Conservation (phyloP, 2,888 invertebrate genomes). For the Synergus laeviventris region DNA sequence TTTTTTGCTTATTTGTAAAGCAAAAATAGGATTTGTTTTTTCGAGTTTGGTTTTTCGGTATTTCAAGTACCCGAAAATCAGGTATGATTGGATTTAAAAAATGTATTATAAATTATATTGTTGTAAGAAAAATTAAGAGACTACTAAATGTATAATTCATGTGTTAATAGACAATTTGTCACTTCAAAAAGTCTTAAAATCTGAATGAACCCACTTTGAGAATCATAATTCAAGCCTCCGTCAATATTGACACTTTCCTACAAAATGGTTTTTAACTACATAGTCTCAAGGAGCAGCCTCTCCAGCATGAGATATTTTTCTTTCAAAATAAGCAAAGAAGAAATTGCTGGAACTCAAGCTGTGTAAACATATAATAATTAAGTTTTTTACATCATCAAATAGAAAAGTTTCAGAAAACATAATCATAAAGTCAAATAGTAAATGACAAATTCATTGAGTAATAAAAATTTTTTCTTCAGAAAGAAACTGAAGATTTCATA, state of each 20-base stretch:
- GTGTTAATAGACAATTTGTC: background rate
- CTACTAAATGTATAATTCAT: background rate
- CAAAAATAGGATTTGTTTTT: no score
- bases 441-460: no score
- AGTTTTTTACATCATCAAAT: background rate
- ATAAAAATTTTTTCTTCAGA: background rate
- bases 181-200: background rate
- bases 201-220: background rate
- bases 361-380: background rate
- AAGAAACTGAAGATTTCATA: background rate
- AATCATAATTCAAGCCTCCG: background rate
- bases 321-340: background rate
- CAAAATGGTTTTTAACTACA: background rate
- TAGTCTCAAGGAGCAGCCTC: background rate
- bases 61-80: no score
- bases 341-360: background rate
- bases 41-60: no score
- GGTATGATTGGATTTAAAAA: no score
- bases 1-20: no score
- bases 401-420: background rate
- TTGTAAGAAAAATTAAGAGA: background rate
- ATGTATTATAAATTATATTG: no score
- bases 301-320: background rate
- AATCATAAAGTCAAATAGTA: background rate
- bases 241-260: background rate